These are phyloP conservation scores for Drosophila cracens DNA, from an alignment of 2,888 invertebrate species.

Conservation along the genomic window DNA sequence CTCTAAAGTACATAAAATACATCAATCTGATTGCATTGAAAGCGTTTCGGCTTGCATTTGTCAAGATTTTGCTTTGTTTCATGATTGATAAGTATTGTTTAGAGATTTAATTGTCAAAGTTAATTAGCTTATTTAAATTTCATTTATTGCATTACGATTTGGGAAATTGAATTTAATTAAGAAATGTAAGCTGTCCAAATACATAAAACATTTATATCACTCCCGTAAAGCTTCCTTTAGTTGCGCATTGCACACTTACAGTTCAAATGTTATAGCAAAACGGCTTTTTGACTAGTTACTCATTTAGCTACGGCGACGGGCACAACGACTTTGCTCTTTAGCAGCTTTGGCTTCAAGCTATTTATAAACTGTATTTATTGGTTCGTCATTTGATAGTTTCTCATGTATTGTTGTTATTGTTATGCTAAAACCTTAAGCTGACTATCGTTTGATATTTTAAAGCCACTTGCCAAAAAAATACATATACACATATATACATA, in stretches of 20 bases:
- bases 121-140: background rate
- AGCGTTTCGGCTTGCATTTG: slow-evolving; percentile 7
- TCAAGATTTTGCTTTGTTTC: slow-evolving; percentile 18
- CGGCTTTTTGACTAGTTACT: slow-evolving; percentile 4
- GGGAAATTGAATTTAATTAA: background rate
- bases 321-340: slow-evolving; percentile 57
- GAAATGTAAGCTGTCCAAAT: background rate
- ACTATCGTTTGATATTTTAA: slow-evolving; percentile 72
- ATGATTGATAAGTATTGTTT: slow-evolving; percentile 2
- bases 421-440: slow-evolving; percentile 59
- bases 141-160: background rate
- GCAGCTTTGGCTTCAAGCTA: slow-evolving; percentile 37
- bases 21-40: slow-evolving; percentile 22
- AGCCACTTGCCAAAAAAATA: slow-evolving; percentile 35
- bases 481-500: background rate
- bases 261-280: background rate
- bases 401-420: slow-evolving; percentile 37
- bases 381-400: slow-evolving; percentile 54
- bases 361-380: slow-evolving; percentile 66
- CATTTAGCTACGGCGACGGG: slow-evolving; percentile 1
- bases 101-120: background rate
- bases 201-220: background rate
- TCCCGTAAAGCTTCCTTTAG: background rate
- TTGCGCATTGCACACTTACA: background rate
- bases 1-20: background rate